Base-by-base conservation (phyloP, 2,888 invertebrate species). In the Acleris sparsana region DNA sequence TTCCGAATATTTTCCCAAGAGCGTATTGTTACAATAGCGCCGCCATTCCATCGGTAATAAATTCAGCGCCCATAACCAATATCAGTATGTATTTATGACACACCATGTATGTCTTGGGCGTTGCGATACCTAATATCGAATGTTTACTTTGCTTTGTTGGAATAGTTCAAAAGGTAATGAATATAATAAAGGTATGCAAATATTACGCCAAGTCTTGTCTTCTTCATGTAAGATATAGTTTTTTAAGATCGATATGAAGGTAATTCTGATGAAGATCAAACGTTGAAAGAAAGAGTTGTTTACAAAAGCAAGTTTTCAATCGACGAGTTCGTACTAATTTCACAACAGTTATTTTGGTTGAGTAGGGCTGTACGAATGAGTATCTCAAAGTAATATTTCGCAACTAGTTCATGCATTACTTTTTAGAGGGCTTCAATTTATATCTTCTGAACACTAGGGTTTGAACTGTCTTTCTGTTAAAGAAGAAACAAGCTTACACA, bases 1-100 rank as follows among this genome's bases (percentile, higher is more conserved):
- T 22, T 52, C 18, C 33, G 46, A 65, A 65, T 65, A 56, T 61
- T 56, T 65, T 65, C 65, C 56, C 65, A 65, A 61, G 65, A 61
- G 65, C 56, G 51, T 64, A 64, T 65, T 65, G 52, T 65, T 61
- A 65, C 61, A 60, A 9, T 49, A 44, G 20, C 49, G 57, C 57
- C 56, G 56, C 53, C 18, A 25, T 48, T 17, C 33, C 7, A 13
- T n/a, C 46, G 57, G 22, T 9, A 13, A 39, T 13, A 1, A 39
- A 13, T 39, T 39, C 39, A 39, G 39, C 39, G 39, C 39, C 39
- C 39, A 13, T 39, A 39, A 39, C 13, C 33, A 33, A 33, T 33
- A 39, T 39, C 39, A 13, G 39, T 39, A 13, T 39, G 1, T 0
- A 39, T 39, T 39, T 13, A 13, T 39, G 39, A 39, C 39, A 39